A percentile compares a stretch with the other conserved stretches of the same genome.
Conservation (phyloP, 2,888 invertebrate species). For the Ferdinandea cuprea region DNA sequence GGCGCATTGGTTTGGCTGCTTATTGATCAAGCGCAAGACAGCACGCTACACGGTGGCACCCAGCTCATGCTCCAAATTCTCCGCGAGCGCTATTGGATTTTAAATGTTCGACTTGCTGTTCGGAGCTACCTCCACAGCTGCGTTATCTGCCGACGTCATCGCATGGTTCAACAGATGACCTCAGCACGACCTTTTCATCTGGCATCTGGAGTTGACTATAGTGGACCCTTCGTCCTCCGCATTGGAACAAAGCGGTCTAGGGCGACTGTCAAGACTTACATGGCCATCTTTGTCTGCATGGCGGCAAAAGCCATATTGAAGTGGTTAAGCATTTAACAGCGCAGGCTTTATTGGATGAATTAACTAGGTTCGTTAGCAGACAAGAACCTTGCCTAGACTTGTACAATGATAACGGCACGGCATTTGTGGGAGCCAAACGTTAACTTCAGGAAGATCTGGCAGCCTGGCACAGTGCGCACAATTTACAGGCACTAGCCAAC, state of each 20-base stretch:
- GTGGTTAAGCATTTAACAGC: neutral
- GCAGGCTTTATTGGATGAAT: neutral
- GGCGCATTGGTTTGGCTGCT: constrained; percentile 20
- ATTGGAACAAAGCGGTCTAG: too few species aligned
- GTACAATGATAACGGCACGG: constrained; percentile 32
- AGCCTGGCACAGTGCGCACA: neutral
- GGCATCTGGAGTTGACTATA: too few species aligned
- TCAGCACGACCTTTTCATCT: too few species aligned
- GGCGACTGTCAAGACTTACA: too few species aligned
- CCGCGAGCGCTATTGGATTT: constrained; percentile 31
- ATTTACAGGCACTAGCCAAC: constrained; percentile 4
- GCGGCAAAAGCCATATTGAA: too few species aligned
- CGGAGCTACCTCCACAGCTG: constrained; percentile 36
- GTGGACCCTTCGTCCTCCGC: too few species aligned
- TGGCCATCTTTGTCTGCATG: too few species aligned
- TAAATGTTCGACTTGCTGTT: constrained; percentile 36
- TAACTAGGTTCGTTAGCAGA: neutral
- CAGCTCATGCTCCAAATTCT: constrained; percentile 42
- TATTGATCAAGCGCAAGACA: constrained; percentile 23
- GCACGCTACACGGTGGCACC: too few species aligned
- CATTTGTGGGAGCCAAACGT: constrained; percentile 43
- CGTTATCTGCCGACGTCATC: constrained; percentile 40
- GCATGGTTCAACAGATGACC: constrained; percentile 12
- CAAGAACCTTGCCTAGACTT: constrained; percentile 21
- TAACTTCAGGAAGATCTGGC: constrained; percentile 2